A percentile compares a stretch with the other conserved stretches of the same genome.
Conservation (phyloP, 2,113 vertebrate genomes). For the Alligator sinensis region DNA sequence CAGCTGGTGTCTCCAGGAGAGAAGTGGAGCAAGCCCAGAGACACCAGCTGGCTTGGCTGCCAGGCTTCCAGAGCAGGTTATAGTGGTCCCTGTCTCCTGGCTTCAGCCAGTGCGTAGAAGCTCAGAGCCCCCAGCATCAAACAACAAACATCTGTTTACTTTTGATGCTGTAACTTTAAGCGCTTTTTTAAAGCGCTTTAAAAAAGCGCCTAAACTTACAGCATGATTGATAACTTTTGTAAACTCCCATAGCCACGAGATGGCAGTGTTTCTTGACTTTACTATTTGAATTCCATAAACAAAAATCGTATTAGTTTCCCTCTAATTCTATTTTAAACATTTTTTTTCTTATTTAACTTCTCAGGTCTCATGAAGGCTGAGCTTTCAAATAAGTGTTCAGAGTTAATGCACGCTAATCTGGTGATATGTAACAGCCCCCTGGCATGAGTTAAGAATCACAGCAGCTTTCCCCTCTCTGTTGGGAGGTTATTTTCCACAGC, state of each 20-base stretch:
- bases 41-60: no score
- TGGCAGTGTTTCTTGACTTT: constrained; percentile 28
- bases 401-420: background rate
- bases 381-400: background rate
- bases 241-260: background rate
- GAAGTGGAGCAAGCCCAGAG: no score
- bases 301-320: background rate
- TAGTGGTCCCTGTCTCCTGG: no score
- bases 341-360: background rate
- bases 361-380: background rate
- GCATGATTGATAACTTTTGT: no score
- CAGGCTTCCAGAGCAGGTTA: no score
- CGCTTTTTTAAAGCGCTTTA: no score
- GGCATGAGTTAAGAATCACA: background rate
- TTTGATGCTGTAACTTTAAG: no score
- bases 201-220: no score
- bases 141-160: no score
- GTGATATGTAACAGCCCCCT: background rate
- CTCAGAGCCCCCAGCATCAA: no score
- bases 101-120: no score
- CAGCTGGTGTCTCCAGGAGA: no score
- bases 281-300: background rate
- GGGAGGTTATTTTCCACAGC: background rate
- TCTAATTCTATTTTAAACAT: background rate
- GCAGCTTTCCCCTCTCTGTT: constrained; percentile 12